Evolutionary conservation across 1,140 invertebrate genomes (phyloP).

Genomic region (Leptopilina clavipes): DNA sequence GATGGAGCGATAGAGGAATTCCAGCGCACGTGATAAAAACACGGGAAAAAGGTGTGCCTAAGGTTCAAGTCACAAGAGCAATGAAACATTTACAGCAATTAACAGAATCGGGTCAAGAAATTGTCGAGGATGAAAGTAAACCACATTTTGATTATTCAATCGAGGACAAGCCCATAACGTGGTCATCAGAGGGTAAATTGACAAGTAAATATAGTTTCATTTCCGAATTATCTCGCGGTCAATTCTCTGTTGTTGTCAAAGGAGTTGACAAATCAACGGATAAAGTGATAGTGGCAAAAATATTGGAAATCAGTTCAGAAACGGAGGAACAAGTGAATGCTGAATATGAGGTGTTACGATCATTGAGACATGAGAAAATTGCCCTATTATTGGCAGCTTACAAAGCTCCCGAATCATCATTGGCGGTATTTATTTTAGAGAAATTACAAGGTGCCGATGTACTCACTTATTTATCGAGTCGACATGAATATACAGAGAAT

Average conservation of each 20-base stretch:
- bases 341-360: slow-evolving; percentile 89
- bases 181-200: slow-evolving; percentile 80
- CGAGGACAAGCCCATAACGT: slow-evolving; percentile 84
- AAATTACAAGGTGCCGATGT: slow-evolving; percentile 94
- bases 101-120: slow-evolving; percentile 85
- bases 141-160: slow-evolving; percentile 82
- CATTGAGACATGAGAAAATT: slow-evolving; percentile 90
- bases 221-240: slow-evolving; percentile 87
- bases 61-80: slow-evolving; percentile 84
- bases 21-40: slow-evolving; percentile 83
- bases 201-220: slow-evolving; percentile 87
- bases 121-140: slow-evolving; percentile 78
- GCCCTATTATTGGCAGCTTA: slow-evolving; percentile 84
- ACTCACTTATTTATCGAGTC: slow-evolving; percentile 88
- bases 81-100: slow-evolving; percentile 89
- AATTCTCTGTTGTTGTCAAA: slow-evolving; percentile 89
- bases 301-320: slow-evolving; percentile 82
- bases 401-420: slow-evolving; percentile 79
- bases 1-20: slow-evolving; percentile 91
- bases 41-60: slow-evolving; percentile 79
- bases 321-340: slow-evolving; percentile 79
- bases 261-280: slow-evolving; percentile 85
- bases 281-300: slow-evolving; percentile 85
- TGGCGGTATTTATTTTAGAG: slow-evolving; percentile 87
- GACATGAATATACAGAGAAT: slow-evolving; percentile 93